These are phyloP conservation scores for Oscheius myriophilus DNA, from an alignment of 2,888 invertebrate genomes.

Conservation along the genomic window DNA sequence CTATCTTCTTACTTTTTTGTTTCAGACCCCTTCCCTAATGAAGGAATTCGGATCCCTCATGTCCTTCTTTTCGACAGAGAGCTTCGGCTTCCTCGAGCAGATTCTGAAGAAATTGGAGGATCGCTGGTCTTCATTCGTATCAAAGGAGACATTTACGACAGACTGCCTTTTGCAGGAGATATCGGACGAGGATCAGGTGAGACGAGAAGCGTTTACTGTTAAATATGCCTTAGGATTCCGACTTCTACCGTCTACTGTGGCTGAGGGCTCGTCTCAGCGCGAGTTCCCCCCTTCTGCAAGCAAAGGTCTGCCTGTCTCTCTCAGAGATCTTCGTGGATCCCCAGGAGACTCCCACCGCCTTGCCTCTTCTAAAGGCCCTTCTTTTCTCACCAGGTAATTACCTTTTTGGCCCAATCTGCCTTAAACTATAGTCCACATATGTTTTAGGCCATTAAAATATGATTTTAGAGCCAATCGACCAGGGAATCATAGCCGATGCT, in stretches of 20 bases:
- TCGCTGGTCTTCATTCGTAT: background rate
- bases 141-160: no score
- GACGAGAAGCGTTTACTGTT: no score
- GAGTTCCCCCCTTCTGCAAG: no score
- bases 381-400: background rate
- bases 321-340: background rate
- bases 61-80: background rate
- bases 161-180: no score
- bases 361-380: background rate
- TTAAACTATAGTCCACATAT: background rate
- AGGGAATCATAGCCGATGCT: background rate
- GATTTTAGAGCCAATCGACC: background rate
- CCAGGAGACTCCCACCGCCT: no score
- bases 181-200: no score
- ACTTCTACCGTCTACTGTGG: no score
- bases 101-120: background rate
- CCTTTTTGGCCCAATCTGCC: background rate
- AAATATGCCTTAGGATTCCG: no score
- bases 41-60: constrained; percentile 1
- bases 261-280: no score
- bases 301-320: background rate
- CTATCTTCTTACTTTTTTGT: background rate
- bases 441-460: no score
- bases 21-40: background rate
- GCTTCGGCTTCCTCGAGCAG: background rate